Conservation (phyloP, 2,888 invertebrate genomes). For the Caenorhabditis angaria region DNA sequence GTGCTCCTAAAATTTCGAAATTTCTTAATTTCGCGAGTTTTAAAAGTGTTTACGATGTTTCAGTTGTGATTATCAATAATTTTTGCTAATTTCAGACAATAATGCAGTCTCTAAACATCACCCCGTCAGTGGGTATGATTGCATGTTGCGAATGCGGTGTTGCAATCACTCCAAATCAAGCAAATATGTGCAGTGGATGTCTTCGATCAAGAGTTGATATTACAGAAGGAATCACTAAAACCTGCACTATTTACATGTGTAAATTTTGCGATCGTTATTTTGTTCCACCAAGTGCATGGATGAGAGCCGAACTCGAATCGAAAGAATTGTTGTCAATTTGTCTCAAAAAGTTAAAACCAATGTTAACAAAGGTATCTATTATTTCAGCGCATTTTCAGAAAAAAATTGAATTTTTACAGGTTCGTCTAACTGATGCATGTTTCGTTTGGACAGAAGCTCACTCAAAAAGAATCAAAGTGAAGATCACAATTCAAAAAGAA, state of each 20-base stretch:
- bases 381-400: conserved; percentile 16
- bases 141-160: conserved; percentile 91
- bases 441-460: conserved; percentile 99
- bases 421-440: conserved; percentile 91
- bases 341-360: conserved; percentile 83
- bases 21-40: not conserved
- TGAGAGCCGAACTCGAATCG: conserved; percentile 76
- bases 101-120: conserved; percentile 43
- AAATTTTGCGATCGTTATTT: conserved; percentile 78
- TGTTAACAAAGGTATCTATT: conserved; percentile 49
- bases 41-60: not conserved
- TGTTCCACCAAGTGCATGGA: conserved; percentile 90
- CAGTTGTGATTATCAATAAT: not conserved
- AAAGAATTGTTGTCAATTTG: conserved; percentile 80
- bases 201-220: conserved; percentile 90
- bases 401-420: conserved; percentile 70
- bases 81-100: not conserved
- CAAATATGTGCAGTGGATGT: conserved; percentile 97
- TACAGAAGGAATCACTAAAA: conserved; percentile 93
- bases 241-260: conserved; percentile 74
- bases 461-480: conserved; percentile 90
- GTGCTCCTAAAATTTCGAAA: conserved; percentile 5
- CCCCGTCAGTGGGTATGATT: conserved; percentile 58
- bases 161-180: conserved; percentile 90
- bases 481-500: conserved; percentile 93